Percentiles rank a stretch among this genome's conserved stretches.
Evolutionary conservation across 2,888 invertebrate species (phyloP).

Genomic region (Escarpia spicata): DNA sequence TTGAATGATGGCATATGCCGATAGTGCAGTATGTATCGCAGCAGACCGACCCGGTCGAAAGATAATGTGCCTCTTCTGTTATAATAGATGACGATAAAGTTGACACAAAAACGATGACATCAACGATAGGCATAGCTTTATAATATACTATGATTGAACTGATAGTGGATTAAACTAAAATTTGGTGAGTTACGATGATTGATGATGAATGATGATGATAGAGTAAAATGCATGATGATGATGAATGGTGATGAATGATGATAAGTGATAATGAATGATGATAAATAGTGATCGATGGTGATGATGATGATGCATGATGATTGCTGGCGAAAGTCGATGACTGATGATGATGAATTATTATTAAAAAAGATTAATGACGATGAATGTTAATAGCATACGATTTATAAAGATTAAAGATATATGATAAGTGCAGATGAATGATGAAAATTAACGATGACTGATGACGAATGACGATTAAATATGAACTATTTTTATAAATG

Average conservation of each 20-base stretch:
- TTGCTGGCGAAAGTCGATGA: not conserved
- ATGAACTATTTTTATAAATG: no score
- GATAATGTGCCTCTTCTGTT: not conserved
- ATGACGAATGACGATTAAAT: no score
- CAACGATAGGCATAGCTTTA: not conserved
- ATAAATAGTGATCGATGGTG: not conserved
- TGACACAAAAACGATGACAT: not conserved
- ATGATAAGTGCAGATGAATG: no score
- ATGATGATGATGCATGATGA: no score
- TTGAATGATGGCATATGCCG: not conserved
- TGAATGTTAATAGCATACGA: not conserved
- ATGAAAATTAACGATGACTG: no score
- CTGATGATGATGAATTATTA: not conserved
- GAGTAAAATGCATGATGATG: not conserved
- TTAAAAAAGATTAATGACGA: not conserved
- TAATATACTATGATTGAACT: not conserved
- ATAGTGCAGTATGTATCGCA: not conserved
- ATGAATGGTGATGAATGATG: not conserved
- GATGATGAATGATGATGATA: not conserved
- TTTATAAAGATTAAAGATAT: not conserved
- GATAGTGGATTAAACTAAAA: not conserved
- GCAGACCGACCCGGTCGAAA: not conserved
- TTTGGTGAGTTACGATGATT: not conserved
- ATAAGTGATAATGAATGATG: not conserved
- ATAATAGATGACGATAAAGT: not conserved